Base-by-base conservation (phyloP, 1,140 invertebrate genomes). In the Aphidius gifuensis region DNA sequence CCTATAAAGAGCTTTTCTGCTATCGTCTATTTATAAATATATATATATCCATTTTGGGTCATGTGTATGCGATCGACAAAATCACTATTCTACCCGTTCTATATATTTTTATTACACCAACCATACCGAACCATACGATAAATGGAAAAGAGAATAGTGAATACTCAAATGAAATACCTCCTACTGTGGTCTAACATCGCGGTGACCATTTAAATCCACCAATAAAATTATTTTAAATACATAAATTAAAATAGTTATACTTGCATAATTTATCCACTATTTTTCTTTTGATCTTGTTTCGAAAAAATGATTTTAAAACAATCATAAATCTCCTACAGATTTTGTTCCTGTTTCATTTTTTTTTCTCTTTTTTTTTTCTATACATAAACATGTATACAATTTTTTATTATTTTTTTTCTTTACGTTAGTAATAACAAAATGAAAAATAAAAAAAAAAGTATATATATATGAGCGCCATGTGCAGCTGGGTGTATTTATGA, bases 11-110 rank as follows among this genome's bases (percentile, higher is more conserved):
- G 23, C 23, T 47, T 21, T 32, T 53, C 21, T 39, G 11, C 23
- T 32, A 53, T 21, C 32, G 44, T 32, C 56, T 48, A 50, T 50
- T 50, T 59, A 32, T 32, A 32, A 3, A 3, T 32, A 32, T 32
- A 32, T 32, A 32, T 55, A 16, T 55, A 55, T 55, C 39, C 53
- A 61, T 58, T 63, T 57, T 50, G 48, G 61, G 61, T 62, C 60
- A 39, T 62, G 60, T 62, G 60, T 62, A 62, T 62, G 60, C 60
- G 45, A 56, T 49, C 60, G 48, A 53, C 54, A 62, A 44, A 62
- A 21, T 57, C 53, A 53, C 32, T 56, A 23, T 32, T 16, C 23
- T 38, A 32, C 46, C 53, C 40, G 45, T 38, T 32, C 23, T 32
- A 32, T 16, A 62, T 62, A 62, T 43, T 56, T 62, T 62, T 62